Conservation (phyloP, 2,797 vertebrate species). For the Xiphorhynchus erythropygius region DNA sequence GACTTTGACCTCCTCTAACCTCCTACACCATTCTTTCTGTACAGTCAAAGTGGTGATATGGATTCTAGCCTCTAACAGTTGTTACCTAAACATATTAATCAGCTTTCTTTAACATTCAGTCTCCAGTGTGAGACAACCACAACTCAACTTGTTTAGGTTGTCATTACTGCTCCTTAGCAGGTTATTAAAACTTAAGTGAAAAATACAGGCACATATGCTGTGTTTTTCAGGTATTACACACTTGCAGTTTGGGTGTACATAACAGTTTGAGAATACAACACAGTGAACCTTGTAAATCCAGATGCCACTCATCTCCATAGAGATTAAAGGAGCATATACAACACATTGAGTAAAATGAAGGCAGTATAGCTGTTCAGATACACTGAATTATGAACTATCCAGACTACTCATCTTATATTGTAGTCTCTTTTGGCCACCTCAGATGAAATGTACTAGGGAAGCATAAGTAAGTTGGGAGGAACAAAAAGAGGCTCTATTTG, state of each 20-base stretch:
- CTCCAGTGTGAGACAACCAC: background rate
- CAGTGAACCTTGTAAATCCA: background rate
- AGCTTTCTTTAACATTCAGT: background rate
- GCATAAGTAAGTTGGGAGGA: background rate
- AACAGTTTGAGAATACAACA: background rate
- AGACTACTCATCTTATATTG: background rate
- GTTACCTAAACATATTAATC: background rate
- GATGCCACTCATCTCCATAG: background rate
- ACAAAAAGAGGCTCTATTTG: background rate
- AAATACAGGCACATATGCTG: background rate
- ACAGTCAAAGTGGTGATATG: background rate
- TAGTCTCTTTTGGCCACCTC: background rate
- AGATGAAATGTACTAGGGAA: background rate
- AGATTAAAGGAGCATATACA: background rate
- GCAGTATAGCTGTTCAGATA: background rate
- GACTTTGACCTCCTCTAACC: background rate
- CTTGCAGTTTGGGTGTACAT: background rate
- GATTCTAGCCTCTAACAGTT: background rate
- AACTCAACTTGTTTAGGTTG: background rate
- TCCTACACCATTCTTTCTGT: background rate
- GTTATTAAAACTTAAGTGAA: background rate
- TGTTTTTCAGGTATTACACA: background rate
- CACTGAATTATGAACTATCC: background rate
- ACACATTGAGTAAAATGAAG: background rate
- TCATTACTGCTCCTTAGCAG: background rate